A percentile compares a stretch with the other conserved stretches of the same genome.
These are phyloP conservation scores for Bergia sp. DNA, from an alignment of 92 coral and sea anemone genomes.

Conservation along the genomic window DNA sequence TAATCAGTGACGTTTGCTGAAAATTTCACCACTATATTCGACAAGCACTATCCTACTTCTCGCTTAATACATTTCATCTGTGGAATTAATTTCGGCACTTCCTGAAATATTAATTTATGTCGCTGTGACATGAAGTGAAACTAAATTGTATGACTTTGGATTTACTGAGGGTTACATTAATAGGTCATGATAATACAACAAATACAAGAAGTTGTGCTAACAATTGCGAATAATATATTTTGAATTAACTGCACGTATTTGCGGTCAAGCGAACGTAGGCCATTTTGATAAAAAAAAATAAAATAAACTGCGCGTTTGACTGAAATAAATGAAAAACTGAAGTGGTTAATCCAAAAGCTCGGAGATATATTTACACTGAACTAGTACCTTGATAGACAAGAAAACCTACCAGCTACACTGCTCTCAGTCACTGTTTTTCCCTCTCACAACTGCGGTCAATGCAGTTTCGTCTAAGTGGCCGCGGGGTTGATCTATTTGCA, in stretches of 20 bases:
- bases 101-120: conserved; percentile 22
- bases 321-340: conserved; percentile 22
- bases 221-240: conserved; percentile 22
- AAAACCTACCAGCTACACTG: conserved; percentile 26
- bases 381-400: conserved; percentile 25
- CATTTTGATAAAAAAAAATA: conserved; percentile 19
- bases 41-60: conserved; percentile 25
- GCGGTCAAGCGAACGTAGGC: conserved; percentile 28
- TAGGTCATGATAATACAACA: conserved; percentile 24
- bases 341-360: conserved; percentile 25
- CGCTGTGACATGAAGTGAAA: conserved; percentile 26
- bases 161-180: conserved; percentile 24
- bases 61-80: conserved; percentile 21
- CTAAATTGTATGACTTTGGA: conserved; percentile 24
- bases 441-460: conserved; percentile 6
- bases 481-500: conserved; percentile 6
- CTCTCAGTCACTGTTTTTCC: conserved; percentile 24
- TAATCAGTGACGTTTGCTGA: conserved; percentile 25
- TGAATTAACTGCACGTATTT: conserved; percentile 24
- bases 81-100: conserved; percentile 25
- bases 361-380: conserved; percentile 24
- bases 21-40: conserved; percentile 24
- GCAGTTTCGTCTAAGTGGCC: conserved; percentile 7
- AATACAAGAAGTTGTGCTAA: conserved; percentile 24
- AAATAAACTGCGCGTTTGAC: conserved; percentile 25